Percentiles rank a stretch among this genome's conserved stretches.
phyloP scores from a whole-genome alignment of 2,113 vertebrate genomes.

The Silurus glanis region DNA sequence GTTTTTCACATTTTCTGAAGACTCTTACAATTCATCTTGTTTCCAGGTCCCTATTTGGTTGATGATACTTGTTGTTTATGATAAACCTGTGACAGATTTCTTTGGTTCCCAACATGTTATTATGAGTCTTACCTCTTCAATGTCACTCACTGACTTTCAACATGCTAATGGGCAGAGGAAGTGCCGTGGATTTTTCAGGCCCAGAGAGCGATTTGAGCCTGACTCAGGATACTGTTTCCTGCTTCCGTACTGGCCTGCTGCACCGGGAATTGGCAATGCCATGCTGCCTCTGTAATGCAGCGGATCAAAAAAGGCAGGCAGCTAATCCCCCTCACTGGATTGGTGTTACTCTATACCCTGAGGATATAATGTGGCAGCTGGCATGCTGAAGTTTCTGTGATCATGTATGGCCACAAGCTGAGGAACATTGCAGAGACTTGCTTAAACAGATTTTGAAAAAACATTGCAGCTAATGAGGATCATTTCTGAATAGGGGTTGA shows the following conservation, averaged over 20 bases:
- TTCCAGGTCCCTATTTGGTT: neutral
- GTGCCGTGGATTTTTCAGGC: conserved; percentile 65
- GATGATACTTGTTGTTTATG: conserved; percentile 42
- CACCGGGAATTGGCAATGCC: conserved; percentile 52
- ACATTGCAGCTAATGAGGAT: neutral
- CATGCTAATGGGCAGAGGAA: conserved; percentile 73
- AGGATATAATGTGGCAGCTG: conserved; percentile 71
- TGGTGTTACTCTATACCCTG: conserved; percentile 69
- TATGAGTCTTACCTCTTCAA: conserved; percentile 64
- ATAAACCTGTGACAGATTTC: conserved; percentile 60
- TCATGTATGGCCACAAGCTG: conserved; percentile 41
- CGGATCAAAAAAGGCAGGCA: conserved; percentile 49
- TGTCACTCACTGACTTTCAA: conserved; percentile 36
- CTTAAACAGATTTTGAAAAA: conserved; percentile 7
- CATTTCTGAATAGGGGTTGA: neutral
- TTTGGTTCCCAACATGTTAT: conserved; percentile 61
- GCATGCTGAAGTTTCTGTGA: conserved; percentile 39
- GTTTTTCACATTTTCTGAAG: neutral
- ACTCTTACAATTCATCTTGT: neutral
- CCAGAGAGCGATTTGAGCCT: conserved; percentile 57
- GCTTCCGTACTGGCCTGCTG: conserved; percentile 45
- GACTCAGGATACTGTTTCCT: conserved; percentile 68
- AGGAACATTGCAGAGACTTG: conserved; percentile 6
- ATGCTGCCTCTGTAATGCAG: conserved; percentile 51
- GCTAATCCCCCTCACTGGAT: conserved; percentile 67